Percentiles rank a stretch among this genome's conserved stretches.
phyloP scores from a whole-genome alignment of 2,888 invertebrate species.

The Julus scandinavius region DNA sequence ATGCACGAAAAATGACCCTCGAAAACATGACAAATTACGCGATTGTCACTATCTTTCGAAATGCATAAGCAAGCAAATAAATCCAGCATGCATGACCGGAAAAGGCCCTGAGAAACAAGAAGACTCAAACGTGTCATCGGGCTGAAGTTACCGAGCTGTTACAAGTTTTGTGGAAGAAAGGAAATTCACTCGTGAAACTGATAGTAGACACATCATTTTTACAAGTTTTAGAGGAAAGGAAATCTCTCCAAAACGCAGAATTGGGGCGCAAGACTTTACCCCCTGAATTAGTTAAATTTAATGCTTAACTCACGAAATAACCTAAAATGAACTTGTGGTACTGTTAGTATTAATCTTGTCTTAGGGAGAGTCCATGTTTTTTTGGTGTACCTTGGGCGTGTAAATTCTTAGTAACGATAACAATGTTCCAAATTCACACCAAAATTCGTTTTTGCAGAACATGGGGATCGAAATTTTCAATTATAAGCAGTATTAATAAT shows the following conservation, averaged over 20 bases:
- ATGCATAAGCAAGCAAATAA: slow-evolving; percentile 3
- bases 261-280: background rate
- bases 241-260: background rate
- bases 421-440: no score
- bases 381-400: no score
- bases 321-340: no score
- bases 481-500: no score
- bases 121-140: background rate
- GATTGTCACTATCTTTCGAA: background rate
- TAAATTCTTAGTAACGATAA: no score
- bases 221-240: background rate
- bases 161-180: background rate
- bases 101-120: background rate
- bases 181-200: background rate
- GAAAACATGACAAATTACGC: slow-evolving; percentile 18
- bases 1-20: background rate
- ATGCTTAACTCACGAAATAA: no score
- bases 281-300: background rate
- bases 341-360: no score
- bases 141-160: background rate
- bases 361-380: no score
- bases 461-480: no score
- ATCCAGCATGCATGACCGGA: background rate
- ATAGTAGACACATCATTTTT: background rate
- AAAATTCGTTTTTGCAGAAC: no score